These are phyloP conservation scores for Prosopocoilus inquinatus DNA, from an alignment of 2,888 invertebrate species.

Conservation along the genomic window DNA sequence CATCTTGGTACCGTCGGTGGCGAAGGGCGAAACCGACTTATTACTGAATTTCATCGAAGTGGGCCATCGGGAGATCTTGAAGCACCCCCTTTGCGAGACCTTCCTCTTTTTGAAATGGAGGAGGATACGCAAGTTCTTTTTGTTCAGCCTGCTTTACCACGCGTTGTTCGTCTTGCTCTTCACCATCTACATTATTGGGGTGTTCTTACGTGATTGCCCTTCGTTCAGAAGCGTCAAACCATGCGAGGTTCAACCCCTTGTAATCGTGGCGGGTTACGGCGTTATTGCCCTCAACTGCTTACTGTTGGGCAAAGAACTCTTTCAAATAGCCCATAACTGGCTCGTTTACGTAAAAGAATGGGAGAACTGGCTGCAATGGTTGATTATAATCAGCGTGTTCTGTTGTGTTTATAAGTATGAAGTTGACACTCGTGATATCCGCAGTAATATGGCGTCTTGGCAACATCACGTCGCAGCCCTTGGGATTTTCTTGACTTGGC, in stretches of 20 bases:
- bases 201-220: constrained; percentile 55
- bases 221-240: constrained; percentile 20
- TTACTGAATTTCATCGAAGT: constrained; percentile 74
- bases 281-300: constrained; percentile 64
- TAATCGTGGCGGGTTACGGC: constrained; percentile 54
- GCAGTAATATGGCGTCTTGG: constrained; percentile 56
- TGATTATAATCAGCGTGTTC: constrained; percentile 71
- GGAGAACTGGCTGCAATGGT: constrained; percentile 84
- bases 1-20: constrained; percentile 61
- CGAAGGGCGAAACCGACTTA: constrained; percentile 68
- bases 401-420: constrained; percentile 58
- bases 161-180: constrained; percentile 72
- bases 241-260: constrained; percentile 36
- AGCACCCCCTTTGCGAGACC: constrained; percentile 82
- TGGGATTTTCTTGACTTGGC: constrained; percentile 77
- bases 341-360: constrained; percentile 72
- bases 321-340: constrained; percentile 73
- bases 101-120: constrained; percentile 83
- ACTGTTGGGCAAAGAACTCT: constrained; percentile 71
- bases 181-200: constrained; percentile 69
- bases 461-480: constrained; percentile 79
- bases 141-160: constrained; percentile 76
- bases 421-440: constrained; percentile 31
- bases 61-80: constrained; percentile 73
- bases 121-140: constrained; percentile 76